Base-by-base conservation (phyloP, 64 coral and sea anemone species). In the Montipora foliosa region DNA sequence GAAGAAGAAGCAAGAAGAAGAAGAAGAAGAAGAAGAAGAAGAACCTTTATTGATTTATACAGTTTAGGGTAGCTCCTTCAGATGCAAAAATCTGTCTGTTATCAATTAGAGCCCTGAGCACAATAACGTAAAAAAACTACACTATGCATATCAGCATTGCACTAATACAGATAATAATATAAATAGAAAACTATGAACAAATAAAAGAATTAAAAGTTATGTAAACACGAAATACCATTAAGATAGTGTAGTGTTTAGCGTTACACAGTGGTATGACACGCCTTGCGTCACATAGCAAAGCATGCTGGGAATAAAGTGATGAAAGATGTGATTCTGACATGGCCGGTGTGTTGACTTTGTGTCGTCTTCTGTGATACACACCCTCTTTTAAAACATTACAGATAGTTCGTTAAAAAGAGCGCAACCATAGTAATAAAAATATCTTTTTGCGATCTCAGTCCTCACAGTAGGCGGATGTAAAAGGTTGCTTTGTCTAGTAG, bases 401-500 rank as follows among this genome's bases (percentile, higher is more conserved):
- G 22, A 24, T 24, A 74, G 19, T 21, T 74, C 71, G 17, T 74
- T 74, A 74, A 74, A 74, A 66, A 85, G 22, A 85, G 82, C 62
- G 55, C 82, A 85, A 67, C 82, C 82, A 85, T 85, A 24, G 82
- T 85, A 85, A 66, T 85, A 85, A 17, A 85, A 85, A 45, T 50
- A 59, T 37, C 14, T 47, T 80, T 80, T 13, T 49, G 78, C 78
- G 44, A 80, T 80, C 78, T 80, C 78, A 80, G 86, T 88, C 67
- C 86, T 74, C 45, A 88, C 86, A 90, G 74, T 48, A 90, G 75
- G 88, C 70, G 61, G 29, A 89, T 89, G 87, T 89, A 89, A 89
- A 49, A 89, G 87, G 6, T 90, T 90, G 48, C 88, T 90, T 67
- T 90, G 88, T 61, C 88, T 80, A 67, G 87, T 90, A 37, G 72